phyloP scores from a whole-genome alignment of 2,888 invertebrate genomes.

The Entomobrya multifasciata region DNA sequence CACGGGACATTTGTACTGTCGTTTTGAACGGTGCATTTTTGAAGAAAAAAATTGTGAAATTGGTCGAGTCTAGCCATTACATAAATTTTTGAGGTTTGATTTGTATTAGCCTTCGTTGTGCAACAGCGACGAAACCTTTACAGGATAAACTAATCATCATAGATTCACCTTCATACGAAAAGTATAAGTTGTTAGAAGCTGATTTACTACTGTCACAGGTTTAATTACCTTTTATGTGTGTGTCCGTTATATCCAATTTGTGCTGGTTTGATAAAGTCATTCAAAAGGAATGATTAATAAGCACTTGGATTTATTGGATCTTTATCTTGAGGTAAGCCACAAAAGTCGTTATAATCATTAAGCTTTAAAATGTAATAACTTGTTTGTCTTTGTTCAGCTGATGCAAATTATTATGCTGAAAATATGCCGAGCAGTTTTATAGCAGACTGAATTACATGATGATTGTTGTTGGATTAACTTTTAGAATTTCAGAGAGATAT shows the following conservation, averaged over 20 bases:
- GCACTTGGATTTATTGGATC: constrained; percentile 50
- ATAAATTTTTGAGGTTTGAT: too few species aligned
- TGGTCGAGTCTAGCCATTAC: too few species aligned
- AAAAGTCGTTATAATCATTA: constrained; percentile 38
- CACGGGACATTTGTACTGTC: background rate
- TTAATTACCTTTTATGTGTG: background rate
- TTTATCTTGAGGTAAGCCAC: constrained; percentile 61
- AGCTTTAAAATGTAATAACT: constrained; percentile 30
- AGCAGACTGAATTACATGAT: background rate
- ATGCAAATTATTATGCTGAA: constrained; percentile 22
- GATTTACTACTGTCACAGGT: too few species aligned
- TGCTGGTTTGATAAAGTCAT: constrained; percentile 1
- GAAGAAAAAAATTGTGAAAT: background rate
- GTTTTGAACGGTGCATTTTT: background rate
- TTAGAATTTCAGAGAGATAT: constrained; percentile 1
- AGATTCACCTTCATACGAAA: too few species aligned
- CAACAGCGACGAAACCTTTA: too few species aligned
- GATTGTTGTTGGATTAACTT: constrained; percentile 28
- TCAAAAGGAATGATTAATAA: constrained; percentile 32
- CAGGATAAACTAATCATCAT: too few species aligned
- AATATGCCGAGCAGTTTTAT: constrained; percentile 12
- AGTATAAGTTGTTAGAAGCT: too few species aligned
- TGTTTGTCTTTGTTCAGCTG: constrained; percentile 47
- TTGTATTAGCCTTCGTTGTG: constrained; percentile 2
- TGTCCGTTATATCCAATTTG: background rate